phyloP scores from a whole-genome alignment of 2,888 invertebrate genomes.

The Caenorhabditis zanzibari region DNA sequence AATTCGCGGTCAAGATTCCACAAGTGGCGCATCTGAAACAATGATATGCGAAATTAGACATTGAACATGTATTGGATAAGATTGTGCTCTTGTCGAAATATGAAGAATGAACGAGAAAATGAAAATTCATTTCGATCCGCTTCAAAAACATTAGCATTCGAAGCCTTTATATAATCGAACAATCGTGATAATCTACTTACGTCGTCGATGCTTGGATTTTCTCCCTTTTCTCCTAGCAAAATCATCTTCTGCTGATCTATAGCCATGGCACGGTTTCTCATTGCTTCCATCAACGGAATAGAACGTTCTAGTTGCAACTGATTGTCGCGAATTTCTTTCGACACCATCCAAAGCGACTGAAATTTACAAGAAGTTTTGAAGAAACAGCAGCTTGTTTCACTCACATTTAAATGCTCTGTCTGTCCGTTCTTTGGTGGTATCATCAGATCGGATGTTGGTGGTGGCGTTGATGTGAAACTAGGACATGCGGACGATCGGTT shows the following conservation, averaged over 20 bases:
- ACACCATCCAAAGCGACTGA: slow-evolving; percentile 41
- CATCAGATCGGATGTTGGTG: slow-evolving; percentile 6
- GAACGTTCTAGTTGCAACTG: slow-evolving; percentile 26
- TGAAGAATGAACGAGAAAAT: no score
- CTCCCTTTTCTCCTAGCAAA: slow-evolving; percentile 21
- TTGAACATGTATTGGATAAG: no score
- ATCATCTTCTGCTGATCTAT: slow-evolving; percentile 28
- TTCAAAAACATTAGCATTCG: no score
- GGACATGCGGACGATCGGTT: slow-evolving; percentile 16
- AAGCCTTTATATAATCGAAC: no score
- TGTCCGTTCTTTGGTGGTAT: neutral
- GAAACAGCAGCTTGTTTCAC: neutral
- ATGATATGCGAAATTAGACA: neutral
- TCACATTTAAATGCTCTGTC: slow-evolving; percentile 36
- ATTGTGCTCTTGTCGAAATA: no score
- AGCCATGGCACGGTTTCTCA: slow-evolving; percentile 4
- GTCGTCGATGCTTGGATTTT: slow-evolving; percentile 25
- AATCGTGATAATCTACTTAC: slow-evolving; percentile 26
- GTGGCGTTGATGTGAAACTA: slow-evolving; percentile 25
- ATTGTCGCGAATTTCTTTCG: slow-evolving; percentile 40
- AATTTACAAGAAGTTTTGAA: neutral
- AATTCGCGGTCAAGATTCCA: slow-evolving; percentile 34
- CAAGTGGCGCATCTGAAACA: slow-evolving; percentile 34
- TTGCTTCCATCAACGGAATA: slow-evolving; percentile 18
- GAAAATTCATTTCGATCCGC: no score